Percentiles rank a stretch among this genome's conserved stretches.
Conservation (phyloP, 2,797 vertebrate species). For the Hapalemur alaotrensis region DNA sequence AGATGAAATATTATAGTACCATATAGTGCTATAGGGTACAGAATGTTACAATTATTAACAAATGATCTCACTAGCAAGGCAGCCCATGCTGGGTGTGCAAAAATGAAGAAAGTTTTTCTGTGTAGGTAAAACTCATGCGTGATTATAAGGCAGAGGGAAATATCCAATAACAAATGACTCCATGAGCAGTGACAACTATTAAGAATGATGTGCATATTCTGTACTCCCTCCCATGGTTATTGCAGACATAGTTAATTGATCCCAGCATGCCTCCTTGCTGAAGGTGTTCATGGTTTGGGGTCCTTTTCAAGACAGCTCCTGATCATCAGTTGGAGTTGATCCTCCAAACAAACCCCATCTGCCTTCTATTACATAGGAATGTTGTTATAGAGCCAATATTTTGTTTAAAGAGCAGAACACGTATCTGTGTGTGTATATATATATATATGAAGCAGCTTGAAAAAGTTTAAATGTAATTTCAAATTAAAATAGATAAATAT, state of each 20-base stretch:
- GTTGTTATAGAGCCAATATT: neutral
- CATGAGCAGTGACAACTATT: neutral
- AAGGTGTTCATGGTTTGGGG: neutral
- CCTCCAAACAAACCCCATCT: neutral
- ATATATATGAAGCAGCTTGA: neutral
- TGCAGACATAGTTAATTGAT: neutral
- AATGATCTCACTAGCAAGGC: neutral
- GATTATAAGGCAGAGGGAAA: neutral
- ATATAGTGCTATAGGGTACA: neutral
- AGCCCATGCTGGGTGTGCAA: neutral
- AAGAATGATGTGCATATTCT: neutral
- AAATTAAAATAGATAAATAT: neutral
- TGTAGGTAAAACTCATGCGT: neutral
- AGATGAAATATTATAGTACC: neutral
- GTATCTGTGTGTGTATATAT: neutral
- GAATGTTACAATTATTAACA: neutral
- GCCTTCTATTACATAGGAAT: neutral
- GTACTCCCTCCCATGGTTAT: neutral
- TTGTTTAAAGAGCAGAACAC: neutral
- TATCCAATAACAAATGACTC: neutral
- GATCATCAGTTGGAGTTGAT: neutral
- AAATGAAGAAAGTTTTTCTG: neutral
- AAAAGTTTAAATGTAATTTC: slow-evolving; percentile 16
- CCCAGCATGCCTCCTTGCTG: neutral
- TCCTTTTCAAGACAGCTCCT: neutral